These are phyloP conservation scores for Empis livida DNA, from an alignment of 2,888 invertebrate species.

Conservation along the genomic window DNA sequence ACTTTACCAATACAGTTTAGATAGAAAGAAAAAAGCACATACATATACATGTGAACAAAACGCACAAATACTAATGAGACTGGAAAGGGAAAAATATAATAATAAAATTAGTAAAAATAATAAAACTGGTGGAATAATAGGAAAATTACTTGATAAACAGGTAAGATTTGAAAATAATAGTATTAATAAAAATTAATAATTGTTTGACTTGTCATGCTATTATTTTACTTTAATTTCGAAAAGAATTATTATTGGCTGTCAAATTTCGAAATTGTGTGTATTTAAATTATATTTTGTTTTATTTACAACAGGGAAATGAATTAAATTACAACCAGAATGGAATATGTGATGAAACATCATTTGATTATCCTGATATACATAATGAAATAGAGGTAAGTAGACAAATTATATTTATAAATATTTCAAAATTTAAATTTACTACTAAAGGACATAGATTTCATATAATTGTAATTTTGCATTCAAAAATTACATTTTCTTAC, in stretches of 20 bases:
- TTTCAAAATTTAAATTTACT: too few relatives aligned
- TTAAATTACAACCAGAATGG: slow-evolving; percentile 5
- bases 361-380: slow-evolving; percentile 10
- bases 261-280: too few relatives aligned
- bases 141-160: slow-evolving; percentile 17
- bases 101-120: slow-evolving; percentile 23
- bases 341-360: slow-evolving; percentile 8
- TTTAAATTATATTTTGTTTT: neutral
- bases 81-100: slow-evolving; percentile 34
- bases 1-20: slow-evolving; percentile 38
- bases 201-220: too few relatives aligned
- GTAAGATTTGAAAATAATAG: too few relatives aligned
- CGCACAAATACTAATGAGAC: slow-evolving; percentile 36
- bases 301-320: slow-evolving; percentile 6
- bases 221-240: too few relatives aligned
- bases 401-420: too few relatives aligned
- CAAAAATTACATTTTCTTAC: too few relatives aligned
- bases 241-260: too few relatives aligned
- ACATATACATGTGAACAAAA: slow-evolving; percentile 40
- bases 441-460: too few relatives aligned
- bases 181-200: too few relatives aligned
- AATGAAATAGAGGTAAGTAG: slow-evolving; percentile 9
- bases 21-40: slow-evolving; percentile 35
- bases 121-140: slow-evolving; percentile 9
- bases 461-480: too few relatives aligned